Evolutionary conservation across 1,140 invertebrate species (phyloP), one percentile per base, ranked within the genome.

Genomic region (Caerostris extrusa): DNA sequence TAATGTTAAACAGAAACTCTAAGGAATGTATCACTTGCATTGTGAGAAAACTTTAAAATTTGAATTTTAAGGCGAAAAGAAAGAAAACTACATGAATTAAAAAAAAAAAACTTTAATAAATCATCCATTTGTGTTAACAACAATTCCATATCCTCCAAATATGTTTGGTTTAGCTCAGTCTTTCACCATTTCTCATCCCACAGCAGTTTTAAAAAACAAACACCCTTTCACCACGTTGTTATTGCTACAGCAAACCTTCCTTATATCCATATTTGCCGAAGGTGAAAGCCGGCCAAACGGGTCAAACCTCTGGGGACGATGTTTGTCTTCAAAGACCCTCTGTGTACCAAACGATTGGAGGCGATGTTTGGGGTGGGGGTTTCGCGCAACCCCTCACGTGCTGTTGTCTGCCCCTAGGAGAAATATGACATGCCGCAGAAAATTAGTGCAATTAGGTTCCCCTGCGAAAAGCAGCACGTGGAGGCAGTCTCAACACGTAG

Each of bases 371-470:
- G 71, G 7, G 14, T 12, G 10, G 34, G 19, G 17, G 19, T 85
- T 55, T 50, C 50, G 55, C 50, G 14, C 19, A 12, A 55, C 87
- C 50, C 60, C 17, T 10, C 61, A 89, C 82, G 82, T 58, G 53
- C n/a, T 34, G 71, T 77, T 19, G 10, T 83, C 82, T 57, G 19
- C 64, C 61, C 61, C 12, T 5, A 14, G 64, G 64, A 56, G 64
- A 89, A 69, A 69, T 89, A 89, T 69, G 64, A 67, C 61, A 69
- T 53, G 87, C 87, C 53, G 12, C 14, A 50, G 60, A 89, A 89
- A 89, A 89, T 89, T 89, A 89, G 87, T 71, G 87, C 87, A 89
- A 89, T 89, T 89, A 89, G 71, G 60, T 69, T 89, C 60, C 58
- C 50, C 53, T 53, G 87, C 34, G 85, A 61, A 87, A 34, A 12